Evolutionary conservation across 2,888 invertebrate genomes (phyloP).

Genomic region (Rhyacophila evoluta): DNA sequence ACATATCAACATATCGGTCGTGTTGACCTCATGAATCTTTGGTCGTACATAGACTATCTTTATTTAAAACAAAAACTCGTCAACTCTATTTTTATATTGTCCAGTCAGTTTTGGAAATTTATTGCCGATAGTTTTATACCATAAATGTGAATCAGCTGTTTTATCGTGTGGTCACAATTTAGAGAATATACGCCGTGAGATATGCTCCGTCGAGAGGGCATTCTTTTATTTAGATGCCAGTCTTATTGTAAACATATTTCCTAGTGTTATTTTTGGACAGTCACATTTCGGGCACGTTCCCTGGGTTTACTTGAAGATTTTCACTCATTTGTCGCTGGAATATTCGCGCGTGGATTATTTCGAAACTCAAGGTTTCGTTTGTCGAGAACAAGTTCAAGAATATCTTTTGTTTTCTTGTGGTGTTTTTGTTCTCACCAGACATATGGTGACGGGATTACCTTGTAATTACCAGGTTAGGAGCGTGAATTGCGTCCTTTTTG

Average conservation of each 20-base stretch:
- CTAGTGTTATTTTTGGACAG: slow-evolving; percentile 42
- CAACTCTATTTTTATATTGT: slow-evolving; percentile 12
- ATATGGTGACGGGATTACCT: slow-evolving; percentile 41
- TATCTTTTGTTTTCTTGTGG: slow-evolving; percentile 32
- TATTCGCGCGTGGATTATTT: slow-evolving; percentile 28
- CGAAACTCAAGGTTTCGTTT: slow-evolving; percentile 15
- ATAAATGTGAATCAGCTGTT: slow-evolving; percentile 14
- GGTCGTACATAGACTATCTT: background rate
- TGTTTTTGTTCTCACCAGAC: slow-evolving; percentile 33
- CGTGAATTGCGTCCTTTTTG: slow-evolving; percentile 37
- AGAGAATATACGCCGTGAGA: background rate
- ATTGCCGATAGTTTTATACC: background rate
- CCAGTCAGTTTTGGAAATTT: background rate
- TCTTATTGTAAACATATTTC: slow-evolving; percentile 39
- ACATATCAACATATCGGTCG: background rate
- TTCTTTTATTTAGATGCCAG: slow-evolving; percentile 26
- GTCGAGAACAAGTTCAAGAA: slow-evolving; percentile 15
- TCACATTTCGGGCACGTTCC: slow-evolving; percentile 27
- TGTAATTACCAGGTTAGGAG: slow-evolving; percentile 39
- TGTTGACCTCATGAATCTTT: background rate
- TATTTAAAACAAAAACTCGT: background rate
- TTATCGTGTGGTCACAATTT: background rate
- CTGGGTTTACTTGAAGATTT: background rate
- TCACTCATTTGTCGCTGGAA: slow-evolving; percentile 13
- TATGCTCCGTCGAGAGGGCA: background rate